Evolutionary conservation across 1,140 invertebrate genomes (phyloP).

Genomic region (Ylistrum balloti): DNA sequence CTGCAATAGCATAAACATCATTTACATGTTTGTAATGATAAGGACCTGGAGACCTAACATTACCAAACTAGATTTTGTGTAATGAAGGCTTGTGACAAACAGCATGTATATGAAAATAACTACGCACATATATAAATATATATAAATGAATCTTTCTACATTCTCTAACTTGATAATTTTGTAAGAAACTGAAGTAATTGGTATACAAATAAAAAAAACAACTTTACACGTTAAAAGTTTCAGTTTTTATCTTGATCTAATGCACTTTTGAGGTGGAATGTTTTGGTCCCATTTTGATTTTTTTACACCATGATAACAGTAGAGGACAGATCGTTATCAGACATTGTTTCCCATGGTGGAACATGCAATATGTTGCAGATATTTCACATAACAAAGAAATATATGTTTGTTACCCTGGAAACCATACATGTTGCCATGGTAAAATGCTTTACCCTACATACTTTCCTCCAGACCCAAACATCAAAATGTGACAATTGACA

Average conservation of each 20-base stretch:
- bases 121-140: not conserved
- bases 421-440: not conserved
- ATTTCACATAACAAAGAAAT: not conserved
- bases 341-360: not conserved
- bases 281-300: not conserved
- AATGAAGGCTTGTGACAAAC: not conserved
- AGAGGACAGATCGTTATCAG: not conserved
- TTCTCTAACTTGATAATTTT: no score
- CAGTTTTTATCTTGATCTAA: not conserved
- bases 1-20: not conserved
- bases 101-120: not conserved
- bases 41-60: not conserved
- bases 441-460: not conserved
- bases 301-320: not conserved
- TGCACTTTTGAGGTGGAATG: not conserved
- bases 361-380: not conserved
- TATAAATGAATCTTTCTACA: not conserved
- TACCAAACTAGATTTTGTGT: not conserved
- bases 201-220: no score
- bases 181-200: no score
- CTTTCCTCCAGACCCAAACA: not conserved
- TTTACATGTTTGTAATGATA: not conserved
- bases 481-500: constrained; percentile 25
- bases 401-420: not conserved
- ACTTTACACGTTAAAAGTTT: no score